Percentiles rank a stretch among this genome's conserved stretches.
Conservation (phyloP, 2,797 vertebrate species). For the Enteromius trimaculatus region DNA sequence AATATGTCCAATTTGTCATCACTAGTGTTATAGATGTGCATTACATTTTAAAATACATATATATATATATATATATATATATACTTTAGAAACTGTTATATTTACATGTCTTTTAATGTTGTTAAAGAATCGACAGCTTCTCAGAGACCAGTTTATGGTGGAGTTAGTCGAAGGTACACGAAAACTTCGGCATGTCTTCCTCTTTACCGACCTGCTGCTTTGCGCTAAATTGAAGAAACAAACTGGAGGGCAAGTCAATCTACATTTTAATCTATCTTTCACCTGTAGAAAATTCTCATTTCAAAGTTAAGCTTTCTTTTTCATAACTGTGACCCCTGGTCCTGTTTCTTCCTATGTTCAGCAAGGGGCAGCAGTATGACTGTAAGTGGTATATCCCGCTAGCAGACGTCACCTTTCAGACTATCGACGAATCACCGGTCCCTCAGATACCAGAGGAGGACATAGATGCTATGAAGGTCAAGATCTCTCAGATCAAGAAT, state of each 20-base stretch:
- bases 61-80: neutral
- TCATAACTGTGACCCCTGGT: neutral
- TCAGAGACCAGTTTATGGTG: conserved; percentile 98
- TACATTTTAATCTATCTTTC: neutral
- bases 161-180: conserved; percentile 95
- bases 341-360: conserved; percentile 63
- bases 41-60: neutral
- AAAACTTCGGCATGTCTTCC: conserved; percentile 95
- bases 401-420: conserved; percentile 93
- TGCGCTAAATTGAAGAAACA: conserved; percentile 99
- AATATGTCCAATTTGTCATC: neutral
- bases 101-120: conserved; percentile 9
- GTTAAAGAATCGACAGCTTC: conserved; percentile 90
- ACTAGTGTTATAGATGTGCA: neutral
- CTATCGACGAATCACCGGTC: conserved; percentile 87
- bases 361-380: conserved; percentile 97
- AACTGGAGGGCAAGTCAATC: conserved; percentile 87
- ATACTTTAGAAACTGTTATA: neutral
- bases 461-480: conserved; percentile 93
- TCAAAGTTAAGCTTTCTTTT: neutral
- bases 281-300: neutral
- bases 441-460: conserved; percentile 93
- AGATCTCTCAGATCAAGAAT: conserved; percentile 96
- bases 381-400: conserved; percentile 98
- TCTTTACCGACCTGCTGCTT: conserved; percentile 95